phyloP scores from a whole-genome alignment of 2,797 vertebrate species.

The Meda fulgida region DNA sequence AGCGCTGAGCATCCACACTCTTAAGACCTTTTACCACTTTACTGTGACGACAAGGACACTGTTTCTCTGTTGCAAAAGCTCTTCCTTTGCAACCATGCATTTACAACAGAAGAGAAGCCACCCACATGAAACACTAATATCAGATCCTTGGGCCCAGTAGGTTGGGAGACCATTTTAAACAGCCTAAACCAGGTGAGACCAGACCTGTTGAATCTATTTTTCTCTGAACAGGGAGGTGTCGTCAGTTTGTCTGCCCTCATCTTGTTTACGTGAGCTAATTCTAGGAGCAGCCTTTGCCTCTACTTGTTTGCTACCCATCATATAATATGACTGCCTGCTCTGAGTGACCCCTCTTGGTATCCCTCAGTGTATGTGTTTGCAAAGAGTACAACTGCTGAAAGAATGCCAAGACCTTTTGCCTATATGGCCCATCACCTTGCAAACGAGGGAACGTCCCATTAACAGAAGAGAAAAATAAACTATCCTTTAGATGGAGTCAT shows the following conservation, averaged over 20 bases:
- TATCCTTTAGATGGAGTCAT: constrained; percentile 15
- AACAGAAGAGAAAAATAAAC: constrained; percentile 42
- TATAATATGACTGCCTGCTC: constrained; percentile 3
- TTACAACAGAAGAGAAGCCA: not conserved
- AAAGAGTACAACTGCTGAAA: constrained; percentile 27
- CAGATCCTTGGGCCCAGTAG: not conserved
- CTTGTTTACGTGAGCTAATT: constrained; percentile 41
- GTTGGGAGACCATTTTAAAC: not conserved
- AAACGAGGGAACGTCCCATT: constrained; percentile 35
- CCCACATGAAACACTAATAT: not conserved
- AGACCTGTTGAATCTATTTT: not conserved
- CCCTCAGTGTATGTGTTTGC: not conserved
- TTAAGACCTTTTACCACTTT: constrained; percentile 24
- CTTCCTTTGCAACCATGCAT: not conserved
- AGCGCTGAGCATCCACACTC: not conserved
- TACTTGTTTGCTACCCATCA: constrained; percentile 13
- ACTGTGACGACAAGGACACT: not conserved
- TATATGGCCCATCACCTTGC: constrained; percentile 33
- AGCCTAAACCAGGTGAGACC: constrained; percentile 4
- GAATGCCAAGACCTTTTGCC: constrained; percentile 47
- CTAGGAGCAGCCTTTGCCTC: constrained; percentile 38
- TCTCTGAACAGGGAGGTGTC: constrained; percentile 1
- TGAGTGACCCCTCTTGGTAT: constrained; percentile 18
- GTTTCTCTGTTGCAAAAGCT: constrained; percentile 5
- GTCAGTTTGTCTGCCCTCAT: constrained; percentile 24